Evolutionary conservation across 2,113 vertebrate species (phyloP), one percentile per base, ranked within the genome.

Genomic region (Rhinoderma darwinii): DNA sequence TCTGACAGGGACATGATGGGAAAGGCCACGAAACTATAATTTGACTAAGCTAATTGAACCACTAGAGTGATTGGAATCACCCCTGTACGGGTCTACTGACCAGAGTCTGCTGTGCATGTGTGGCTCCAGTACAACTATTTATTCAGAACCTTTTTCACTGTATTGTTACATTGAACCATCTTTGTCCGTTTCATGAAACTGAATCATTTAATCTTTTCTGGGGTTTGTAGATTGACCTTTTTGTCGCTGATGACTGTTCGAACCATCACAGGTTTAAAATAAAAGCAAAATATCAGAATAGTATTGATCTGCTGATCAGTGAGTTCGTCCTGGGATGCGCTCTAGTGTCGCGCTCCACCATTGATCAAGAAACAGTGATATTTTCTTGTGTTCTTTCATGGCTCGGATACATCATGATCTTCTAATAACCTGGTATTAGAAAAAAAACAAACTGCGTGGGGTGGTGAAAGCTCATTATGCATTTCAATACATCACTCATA

Each of bases 401-500:
- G 39, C 73, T 80, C 35, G 3, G 56, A 30, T 82, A 25, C 39
- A 43, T 59, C 12, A 37, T 41, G 63, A 22, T 61, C 37, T 82
- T 63, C 32, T 39, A 59, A 35, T 80, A 44, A 43, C 20, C 37
- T 43, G 37, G 8, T 47, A 14, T 22, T 77, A 15, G 44, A 30
- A 77, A 51, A 12, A 44, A 74, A 27, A 82, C 10, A 41, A 82
- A 63, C 44, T 61, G 56, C 41, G 41, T 82, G n/a, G 32, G 56
- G 41, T 30, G 37, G 15, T 39, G 59, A 80, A 14, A 80, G 27
- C 77, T 75, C 22, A 39, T 80, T 80, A 66, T 44, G 56, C 37
- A 47, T 43, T 82, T 82, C 39, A 43, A 63, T 82, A 66, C 39
- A 35, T 80, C 30, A 56, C 10, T 80, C 51, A 80, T 39, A 80